These are phyloP conservation scores for Vidua chalybeata DNA, from an alignment of 2,113 vertebrate genomes.

Conservation along the genomic window DNA sequence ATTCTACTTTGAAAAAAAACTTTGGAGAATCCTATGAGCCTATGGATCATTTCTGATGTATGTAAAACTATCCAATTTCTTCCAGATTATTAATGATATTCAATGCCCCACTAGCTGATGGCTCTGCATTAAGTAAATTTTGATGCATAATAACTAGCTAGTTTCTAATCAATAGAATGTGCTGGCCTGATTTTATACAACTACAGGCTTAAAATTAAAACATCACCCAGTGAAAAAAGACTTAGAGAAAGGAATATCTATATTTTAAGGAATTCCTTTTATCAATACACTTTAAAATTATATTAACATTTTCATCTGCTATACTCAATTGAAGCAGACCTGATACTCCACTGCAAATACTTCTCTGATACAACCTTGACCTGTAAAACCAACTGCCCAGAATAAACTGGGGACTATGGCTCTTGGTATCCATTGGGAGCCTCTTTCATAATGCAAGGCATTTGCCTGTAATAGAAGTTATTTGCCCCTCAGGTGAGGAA, in stretches of 20 bases:
- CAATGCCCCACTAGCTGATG: background rate
- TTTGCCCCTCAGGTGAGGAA: background rate
- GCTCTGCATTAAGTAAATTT: background rate
- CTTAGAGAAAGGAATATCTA: background rate
- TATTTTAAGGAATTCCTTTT: background rate
- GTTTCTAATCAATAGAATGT: background rate
- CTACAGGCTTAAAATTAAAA: background rate
- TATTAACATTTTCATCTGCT: background rate
- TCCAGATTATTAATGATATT: background rate
- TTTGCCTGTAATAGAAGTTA: background rate
- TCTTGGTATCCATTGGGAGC: background rate
- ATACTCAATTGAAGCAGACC: background rate
- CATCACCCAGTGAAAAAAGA: background rate
- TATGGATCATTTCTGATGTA: background rate
- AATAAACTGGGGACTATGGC: background rate
- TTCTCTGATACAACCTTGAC: background rate
- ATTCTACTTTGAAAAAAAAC: background rate
- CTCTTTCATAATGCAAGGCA: fast-evolving
- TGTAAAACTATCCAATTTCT: background rate
- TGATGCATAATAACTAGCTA: background rate
- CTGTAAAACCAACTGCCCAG: background rate
- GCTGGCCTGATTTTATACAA: background rate
- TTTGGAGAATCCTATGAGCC: background rate
- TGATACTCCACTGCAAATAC: background rate
- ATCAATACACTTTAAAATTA: background rate